Evolutionary conservation across 2,888 invertebrate genomes (phyloP), one percentile per base, ranked within the genome.

Genomic region (Cartodere bifasciata): DNA sequence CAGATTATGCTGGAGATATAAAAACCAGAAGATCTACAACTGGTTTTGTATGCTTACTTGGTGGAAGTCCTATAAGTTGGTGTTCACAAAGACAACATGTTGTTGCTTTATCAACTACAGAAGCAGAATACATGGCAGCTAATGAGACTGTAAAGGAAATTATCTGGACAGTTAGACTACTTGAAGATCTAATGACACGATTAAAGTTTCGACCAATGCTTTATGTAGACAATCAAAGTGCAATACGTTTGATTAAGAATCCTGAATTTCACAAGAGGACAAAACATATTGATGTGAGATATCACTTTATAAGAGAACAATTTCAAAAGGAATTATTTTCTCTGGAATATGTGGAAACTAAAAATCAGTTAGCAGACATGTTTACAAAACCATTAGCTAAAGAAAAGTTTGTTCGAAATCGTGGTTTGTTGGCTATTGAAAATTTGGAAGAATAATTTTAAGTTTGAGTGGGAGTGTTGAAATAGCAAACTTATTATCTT

Each of bases 81-180:
- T 35, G 35, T 17, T 44, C 44, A 32, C 38, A 43, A 39, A 39
- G 42, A 41, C 46, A 45, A 35, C 16, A 20, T 15, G 35, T 36
- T 28, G 46, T 52, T 7, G 42, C 46, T 1, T 25, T 49, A 7
- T 50, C 48, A 4, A 49, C 48, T 0, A 47, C 46, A 2, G 50
- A 53, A 29, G 44, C 52, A 0, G 50, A 53, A 34, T 51, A 50
- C 29, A 42, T 50, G 13, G 43, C 49, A 7, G 39, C 48, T 12
- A 32, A 43, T n/a, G 37, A 40, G 4, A 44, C 43, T 4, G 34
- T 39, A 4, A 45, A 45, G 37, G 47, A 48, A 29, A 31, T 42
- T 4, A 28, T 45, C n/a, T 43, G 46, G 40, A 17, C 46, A 12
- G 27, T 35, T 22, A 20, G 35, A n/a, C 16, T 35, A 4, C 15